phyloP scores from a whole-genome alignment of 2,113 vertebrate species.

The Gymnarchus niloticus region DNA sequence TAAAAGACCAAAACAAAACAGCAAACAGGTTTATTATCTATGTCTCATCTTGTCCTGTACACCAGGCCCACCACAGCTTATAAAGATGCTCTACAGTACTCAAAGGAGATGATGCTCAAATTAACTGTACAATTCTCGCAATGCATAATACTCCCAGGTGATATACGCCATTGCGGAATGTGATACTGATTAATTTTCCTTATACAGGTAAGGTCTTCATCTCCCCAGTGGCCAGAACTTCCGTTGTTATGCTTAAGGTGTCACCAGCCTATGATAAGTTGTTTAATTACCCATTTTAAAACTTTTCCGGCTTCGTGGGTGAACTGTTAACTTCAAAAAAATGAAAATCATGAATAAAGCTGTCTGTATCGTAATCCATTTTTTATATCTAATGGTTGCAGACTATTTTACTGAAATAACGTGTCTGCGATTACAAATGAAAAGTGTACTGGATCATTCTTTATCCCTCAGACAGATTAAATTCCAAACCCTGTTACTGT shows the following conservation, averaged over 20 bases:
- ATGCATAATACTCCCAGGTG: conserved; percentile 7
- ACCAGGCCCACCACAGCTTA: neutral
- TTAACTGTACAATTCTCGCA: conserved; percentile 6
- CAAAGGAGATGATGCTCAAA: conserved; percentile 11
- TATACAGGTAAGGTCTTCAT: conserved; percentile 23
- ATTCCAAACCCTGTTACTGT: conserved; percentile 92
- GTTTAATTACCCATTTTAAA: conserved; percentile 42
- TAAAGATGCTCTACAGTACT: conserved; percentile 17
- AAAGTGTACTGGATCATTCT: conserved; percentile 89
- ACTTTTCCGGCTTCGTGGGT: conserved; percentile 57
- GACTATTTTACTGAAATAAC: conserved; percentile 85
- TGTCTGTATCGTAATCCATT: conserved; percentile 77
- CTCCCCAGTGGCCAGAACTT: conserved; percentile 19
- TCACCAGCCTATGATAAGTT: conserved; percentile 41
- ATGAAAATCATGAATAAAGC: conserved; percentile 74
- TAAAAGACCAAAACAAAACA: neutral
- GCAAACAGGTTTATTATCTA: conserved; percentile 5
- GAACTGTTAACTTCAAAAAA: conserved; percentile 69
- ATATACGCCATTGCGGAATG: neutral
- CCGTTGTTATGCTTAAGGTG: conserved; percentile 28
- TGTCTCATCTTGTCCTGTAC: neutral
- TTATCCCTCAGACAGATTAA: conserved; percentile 89
- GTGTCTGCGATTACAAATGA: conserved; percentile 93
- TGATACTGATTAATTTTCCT: conserved; percentile 33
- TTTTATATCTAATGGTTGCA: conserved; percentile 88